Evolutionary conservation across 2,888 invertebrate species (phyloP).

Genomic region (Lasioglossum leucozonium): DNA sequence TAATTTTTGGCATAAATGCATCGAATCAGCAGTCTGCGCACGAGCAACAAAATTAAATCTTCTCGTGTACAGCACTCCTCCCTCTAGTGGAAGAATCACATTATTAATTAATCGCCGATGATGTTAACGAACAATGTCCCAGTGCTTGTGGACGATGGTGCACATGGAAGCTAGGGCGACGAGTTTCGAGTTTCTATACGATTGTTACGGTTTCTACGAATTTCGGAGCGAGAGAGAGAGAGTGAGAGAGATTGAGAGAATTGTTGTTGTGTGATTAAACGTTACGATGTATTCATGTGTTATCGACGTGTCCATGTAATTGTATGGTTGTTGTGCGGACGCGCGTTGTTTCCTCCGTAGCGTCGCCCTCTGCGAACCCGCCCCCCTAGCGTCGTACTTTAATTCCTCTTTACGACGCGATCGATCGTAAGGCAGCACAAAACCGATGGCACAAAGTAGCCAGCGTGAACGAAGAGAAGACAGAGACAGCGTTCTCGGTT

Average conservation of each 20-base stretch:
- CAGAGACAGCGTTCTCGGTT: not conserved
- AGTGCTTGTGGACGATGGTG: not conserved
- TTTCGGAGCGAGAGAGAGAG: slow-evolving; percentile 2
- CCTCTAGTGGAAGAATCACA: not conserved
- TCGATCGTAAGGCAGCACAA: slow-evolving; percentile 3
- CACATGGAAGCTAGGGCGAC: not conserved
- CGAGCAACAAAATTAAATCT: not conserved
- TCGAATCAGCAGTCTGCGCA: not conserved
- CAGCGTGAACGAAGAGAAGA: not conserved
- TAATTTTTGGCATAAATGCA: not conserved
- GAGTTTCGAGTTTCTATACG: slow-evolving; percentile 46
- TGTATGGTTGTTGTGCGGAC: slow-evolving; percentile 50
- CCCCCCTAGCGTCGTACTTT: not conserved
- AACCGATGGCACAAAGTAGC: not conserved
- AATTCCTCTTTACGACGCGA: not conserved
- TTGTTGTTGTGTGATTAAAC: slow-evolving; percentile 30
- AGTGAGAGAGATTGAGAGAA: not conserved
- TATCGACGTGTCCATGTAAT: slow-evolving; percentile 54
- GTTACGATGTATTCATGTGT: slow-evolving; percentile 46
- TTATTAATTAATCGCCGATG: not conserved
- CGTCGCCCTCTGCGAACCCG: not conserved
- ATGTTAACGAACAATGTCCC: not conserved
- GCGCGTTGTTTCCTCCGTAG: slow-evolving; percentile 9
- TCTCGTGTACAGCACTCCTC: not conserved
- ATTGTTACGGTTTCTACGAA: slow-evolving; percentile 55